Evolutionary conservation across 64 coral and sea anemone species (phyloP), one percentile per base, ranked within the genome.

Genomic region (Stichodactyla mertensii): DNA sequence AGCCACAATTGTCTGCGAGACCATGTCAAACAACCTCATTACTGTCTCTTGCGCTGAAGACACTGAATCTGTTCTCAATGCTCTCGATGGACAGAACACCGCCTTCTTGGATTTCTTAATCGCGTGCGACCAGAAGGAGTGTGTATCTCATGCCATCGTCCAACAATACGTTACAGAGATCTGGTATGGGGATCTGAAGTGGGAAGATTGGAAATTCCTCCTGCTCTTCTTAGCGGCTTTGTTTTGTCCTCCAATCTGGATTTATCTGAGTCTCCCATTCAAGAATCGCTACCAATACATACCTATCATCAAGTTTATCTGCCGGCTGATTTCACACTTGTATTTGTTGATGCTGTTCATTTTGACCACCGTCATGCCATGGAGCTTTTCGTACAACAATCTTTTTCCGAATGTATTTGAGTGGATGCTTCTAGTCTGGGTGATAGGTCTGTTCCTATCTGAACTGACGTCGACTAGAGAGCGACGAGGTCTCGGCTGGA

Each of bases 241-340:
- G 20, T 74, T 95, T 54, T 90, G 82, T 57, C 97, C 97, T 3
- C 93, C 93, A 45, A 19, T 99, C 52, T 99, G 97, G 97, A 78
- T 92, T 16, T 94, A 89, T 71, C 82, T 99, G n/a, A 90, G 92
- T 6, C 85, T 95, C 10, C 90, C 93, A 19, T 85, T 94, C 85
- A 94, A 92, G 81, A 99, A 95, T 86, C 94, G 89, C 14, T 94
- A 95, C 88, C 90, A 87, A 54, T 86, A 94, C 45, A 94, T 99
- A 6, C 97, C 97, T 0, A 91, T 95, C 80, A 92, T 99, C 51
- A 99, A 95, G 88, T 99, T 99, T 86, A 99, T 95, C 57, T 95
- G 97, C 58, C 93, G 91, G 0, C 93, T 99, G 55, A 94, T 99
- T 18, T 99, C 97, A 6, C 97, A 99, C 54, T 16, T 99, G 1